Conservation (phyloP, 2,797 vertebrate species). For the Spinus olivaceus region DNA sequence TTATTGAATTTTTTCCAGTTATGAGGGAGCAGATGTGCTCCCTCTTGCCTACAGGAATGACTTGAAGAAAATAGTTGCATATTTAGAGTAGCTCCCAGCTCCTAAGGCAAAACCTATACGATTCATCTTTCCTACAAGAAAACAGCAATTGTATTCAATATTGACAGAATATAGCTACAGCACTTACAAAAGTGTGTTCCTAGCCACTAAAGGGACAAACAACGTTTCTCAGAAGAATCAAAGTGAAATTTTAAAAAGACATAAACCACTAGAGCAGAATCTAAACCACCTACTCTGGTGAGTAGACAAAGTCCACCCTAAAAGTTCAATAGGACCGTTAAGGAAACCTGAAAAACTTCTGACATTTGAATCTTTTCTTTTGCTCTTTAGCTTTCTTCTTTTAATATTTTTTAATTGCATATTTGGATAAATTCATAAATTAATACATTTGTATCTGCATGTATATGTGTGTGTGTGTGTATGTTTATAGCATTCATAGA, state of each 20-base stretch:
- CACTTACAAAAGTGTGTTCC: not conserved
- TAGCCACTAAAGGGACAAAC: not conserved
- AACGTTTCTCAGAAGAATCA: not conserved
- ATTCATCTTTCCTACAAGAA: not conserved
- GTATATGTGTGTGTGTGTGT: rapidly evolving
- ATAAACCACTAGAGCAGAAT: not conserved
- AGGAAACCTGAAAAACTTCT: not conserved
- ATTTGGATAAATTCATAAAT: not conserved
- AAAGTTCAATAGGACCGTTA: not conserved
- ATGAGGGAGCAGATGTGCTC: not conserved
- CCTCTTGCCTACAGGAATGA: not conserved
- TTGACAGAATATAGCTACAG: not conserved
- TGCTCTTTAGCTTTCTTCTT: not conserved
- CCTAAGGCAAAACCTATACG: not conserved
- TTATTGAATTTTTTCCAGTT: not conserved
- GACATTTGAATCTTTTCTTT: not conserved
- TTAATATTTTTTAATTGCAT: not conserved
- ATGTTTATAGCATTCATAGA: not conserved
- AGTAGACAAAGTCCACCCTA: not conserved
- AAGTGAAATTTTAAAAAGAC: not conserved
- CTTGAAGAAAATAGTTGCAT: not conserved
- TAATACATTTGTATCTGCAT: not conserved
- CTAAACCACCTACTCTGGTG: not conserved
- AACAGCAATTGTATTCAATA: not conserved
- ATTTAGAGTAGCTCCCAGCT: not conserved